These are phyloP conservation scores for Lophius americanus DNA, from an alignment of 2,797 vertebrate genomes.

Conservation along the genomic window DNA sequence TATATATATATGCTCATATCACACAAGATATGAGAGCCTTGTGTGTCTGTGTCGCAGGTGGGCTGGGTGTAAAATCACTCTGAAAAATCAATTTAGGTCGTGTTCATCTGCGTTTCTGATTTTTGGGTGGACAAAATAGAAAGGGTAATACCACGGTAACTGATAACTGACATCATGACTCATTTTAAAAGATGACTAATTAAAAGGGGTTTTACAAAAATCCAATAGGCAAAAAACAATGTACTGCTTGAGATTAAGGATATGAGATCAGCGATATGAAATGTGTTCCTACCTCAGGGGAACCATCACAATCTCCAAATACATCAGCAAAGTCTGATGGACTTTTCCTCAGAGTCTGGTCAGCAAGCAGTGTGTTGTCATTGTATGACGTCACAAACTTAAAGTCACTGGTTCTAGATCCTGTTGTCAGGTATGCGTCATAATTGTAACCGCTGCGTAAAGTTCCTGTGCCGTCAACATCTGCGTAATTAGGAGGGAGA, in stretches of 20 bases:
- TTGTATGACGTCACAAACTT: slow-evolving; percentile 35
- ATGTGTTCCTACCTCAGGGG: slow-evolving; percentile 3
- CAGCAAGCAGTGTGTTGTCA: slow-evolving; percentile 42
- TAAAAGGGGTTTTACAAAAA: too few species aligned
- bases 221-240: too few species aligned
- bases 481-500: slow-evolving; percentile 52
- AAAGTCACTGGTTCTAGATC: slow-evolving; percentile 43
- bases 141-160: too few species aligned
- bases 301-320: not conserved
- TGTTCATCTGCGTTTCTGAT: too few species aligned
- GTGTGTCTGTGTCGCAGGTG: too few species aligned
- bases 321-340: slow-evolving; percentile 18
- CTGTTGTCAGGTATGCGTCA: slow-evolving; percentile 72
- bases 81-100: too few species aligned
- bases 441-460: slow-evolving; percentile 58
- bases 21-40: too few species aligned
- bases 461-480: slow-evolving; percentile 45
- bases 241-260: not conserved
- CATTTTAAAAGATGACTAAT: too few species aligned
- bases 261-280: slow-evolving; percentile 30
- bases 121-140: too few species aligned
- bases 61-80: too few species aligned
- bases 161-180: too few species aligned
- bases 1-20: too few species aligned
- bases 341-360: slow-evolving; percentile 35